These are phyloP conservation scores for Tolypeutes matacus DNA, from an alignment of 2,797 vertebrate genomes.

Conservation along the genomic window DNA sequence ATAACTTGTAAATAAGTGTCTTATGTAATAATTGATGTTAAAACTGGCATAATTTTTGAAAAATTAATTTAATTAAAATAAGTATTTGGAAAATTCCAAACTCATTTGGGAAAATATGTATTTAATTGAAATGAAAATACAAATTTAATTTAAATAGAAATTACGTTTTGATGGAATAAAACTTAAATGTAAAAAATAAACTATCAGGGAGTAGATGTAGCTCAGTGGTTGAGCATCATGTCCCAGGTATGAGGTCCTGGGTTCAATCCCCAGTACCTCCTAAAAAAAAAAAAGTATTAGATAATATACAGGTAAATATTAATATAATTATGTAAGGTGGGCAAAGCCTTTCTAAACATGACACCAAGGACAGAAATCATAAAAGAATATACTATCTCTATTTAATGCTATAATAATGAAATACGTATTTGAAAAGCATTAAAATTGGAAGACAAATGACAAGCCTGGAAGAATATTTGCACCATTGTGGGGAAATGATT, in stretches of 20 bases:
- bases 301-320: background rate
- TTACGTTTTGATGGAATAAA: background rate
- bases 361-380: background rate
- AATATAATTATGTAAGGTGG: background rate
- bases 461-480: background rate
- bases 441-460: constrained; percentile 43
- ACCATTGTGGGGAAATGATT: background rate
- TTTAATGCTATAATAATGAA: background rate
- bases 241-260: too few relatives aligned
- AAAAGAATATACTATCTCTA: background rate
- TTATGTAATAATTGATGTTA: too few relatives aligned
- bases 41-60: too few relatives aligned
- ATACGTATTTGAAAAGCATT: background rate
- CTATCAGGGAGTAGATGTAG: background rate
- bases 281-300: background rate
- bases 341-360: constrained; percentile 5
- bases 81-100: background rate
- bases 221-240: too few relatives aligned
- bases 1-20: too few relatives aligned
- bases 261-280: too few relatives aligned
- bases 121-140: background rate
- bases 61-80: too few relatives aligned
- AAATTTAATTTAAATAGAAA: constrained; percentile 26
- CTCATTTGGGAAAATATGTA: constrained; percentile 6
- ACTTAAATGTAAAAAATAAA: background rate